Percentiles rank a stretch among this genome's conserved stretches.
Evolutionary conservation across 2,888 invertebrate genomes (phyloP).

Genomic region (Epistrophe eligans): DNA sequence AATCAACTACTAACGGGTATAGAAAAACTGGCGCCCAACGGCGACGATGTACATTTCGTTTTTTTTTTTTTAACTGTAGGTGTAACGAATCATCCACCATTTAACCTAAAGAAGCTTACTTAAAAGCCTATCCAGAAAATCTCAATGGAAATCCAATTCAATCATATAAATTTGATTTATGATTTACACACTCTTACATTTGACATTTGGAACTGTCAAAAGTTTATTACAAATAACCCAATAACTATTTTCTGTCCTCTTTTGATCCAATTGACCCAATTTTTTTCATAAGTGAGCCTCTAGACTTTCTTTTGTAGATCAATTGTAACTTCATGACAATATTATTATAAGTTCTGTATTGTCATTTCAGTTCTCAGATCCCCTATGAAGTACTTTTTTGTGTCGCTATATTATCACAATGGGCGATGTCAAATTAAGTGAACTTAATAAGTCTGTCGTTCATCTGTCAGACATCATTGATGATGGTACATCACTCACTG

Average conservation of each 20-base stretch:
- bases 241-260: background rate
- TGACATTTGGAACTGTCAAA: constrained; percentile 31
- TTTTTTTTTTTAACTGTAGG: background rate
- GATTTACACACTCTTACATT: background rate
- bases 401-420: constrained; percentile 37
- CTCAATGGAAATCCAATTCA: background rate
- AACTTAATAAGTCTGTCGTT: constrained; percentile 70
- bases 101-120: background rate
- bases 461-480: constrained; percentile 49
- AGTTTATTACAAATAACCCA: background rate
- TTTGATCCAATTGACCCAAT: constrained; percentile 66
- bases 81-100: constrained; percentile 24
- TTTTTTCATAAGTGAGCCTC: background rate
- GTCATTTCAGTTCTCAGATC: background rate
- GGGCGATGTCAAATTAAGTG: constrained; percentile 58
- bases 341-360: background rate
- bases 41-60: constrained; percentile 2
- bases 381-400: background rate
- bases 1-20: constrained; percentile 47
- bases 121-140: background rate
- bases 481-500: constrained; percentile 2
- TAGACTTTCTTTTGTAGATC: constrained; percentile 57
- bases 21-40: constrained; percentile 60
- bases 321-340: constrained; percentile 16
- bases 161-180: too few species aligned